Percentiles rank a stretch among this genome's conserved stretches.
phyloP scores from a whole-genome alignment of 2,888 invertebrate genomes.

The Himalopsyche kuldschensis region DNA sequence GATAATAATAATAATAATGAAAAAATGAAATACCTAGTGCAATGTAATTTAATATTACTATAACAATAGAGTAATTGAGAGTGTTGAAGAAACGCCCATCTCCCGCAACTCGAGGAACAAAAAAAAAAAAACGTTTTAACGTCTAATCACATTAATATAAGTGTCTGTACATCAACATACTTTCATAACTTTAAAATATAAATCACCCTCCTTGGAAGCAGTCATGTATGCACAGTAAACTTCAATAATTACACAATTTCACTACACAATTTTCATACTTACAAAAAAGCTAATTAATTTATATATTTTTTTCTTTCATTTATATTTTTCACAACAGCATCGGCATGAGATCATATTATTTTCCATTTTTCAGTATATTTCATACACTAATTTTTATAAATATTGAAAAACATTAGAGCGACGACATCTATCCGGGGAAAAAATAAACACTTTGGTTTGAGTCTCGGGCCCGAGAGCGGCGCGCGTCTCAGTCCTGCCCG shows the following conservation, averaged over 20 bases:
- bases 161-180: neutral
- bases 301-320: constrained; percentile 25
- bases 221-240: neutral
- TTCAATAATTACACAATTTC: constrained; percentile 16
- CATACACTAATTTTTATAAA: neutral
- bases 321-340: constrained; percentile 32
- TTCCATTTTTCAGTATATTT: neutral
- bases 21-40: neutral
- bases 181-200: neutral
- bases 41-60: neutral
- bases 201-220: neutral
- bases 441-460: constrained; percentile 36
- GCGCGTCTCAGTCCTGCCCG: constrained; percentile 70
- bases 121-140: constrained; percentile 7
- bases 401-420: constrained; percentile 14
- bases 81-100: neutral
- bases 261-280: constrained; percentile 33
- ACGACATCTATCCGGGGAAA: constrained; percentile 31
- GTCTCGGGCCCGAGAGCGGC: constrained; percentile 34
- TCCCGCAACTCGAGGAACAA: constrained; percentile 14
- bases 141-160: constrained; percentile 11
- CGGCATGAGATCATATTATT: constrained; percentile 33
- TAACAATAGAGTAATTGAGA: neutral
- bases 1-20: neutral
- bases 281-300: constrained; percentile 35